A percentile compares a stretch with the other conserved stretches of the same genome.
Conservation (phyloP, 2,113 vertebrate genomes). For the Zapornia atra region DNA sequence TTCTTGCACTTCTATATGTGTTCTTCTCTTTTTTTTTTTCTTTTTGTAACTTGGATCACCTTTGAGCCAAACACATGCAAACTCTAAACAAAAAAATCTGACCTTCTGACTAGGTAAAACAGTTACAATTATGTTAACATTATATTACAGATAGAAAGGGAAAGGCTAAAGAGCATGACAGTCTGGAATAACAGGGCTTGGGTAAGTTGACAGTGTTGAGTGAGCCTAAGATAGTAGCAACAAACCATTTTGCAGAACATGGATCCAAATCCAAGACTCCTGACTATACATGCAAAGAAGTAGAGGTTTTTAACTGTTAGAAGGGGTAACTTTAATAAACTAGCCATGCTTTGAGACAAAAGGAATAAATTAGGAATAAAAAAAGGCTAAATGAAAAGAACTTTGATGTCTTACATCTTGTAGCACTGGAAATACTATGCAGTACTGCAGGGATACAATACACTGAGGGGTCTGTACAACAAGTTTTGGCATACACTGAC, state of each 20-base stretch:
- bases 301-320: not conserved
- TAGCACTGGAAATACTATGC: slow-evolving; percentile 58
- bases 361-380: not conserved
- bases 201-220: not conserved
- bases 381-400: not conserved
- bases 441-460: not conserved
- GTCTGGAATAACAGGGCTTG: not conserved
- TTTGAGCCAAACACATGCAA: not conserved
- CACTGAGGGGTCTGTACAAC: not conserved
- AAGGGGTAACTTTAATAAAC: not conserved
- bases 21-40: not conserved
- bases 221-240: not conserved
- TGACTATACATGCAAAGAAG: not conserved
- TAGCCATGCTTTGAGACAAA: not conserved
- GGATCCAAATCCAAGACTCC: not conserved
- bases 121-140: not conserved
- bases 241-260: not conserved
- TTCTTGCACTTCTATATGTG: not conserved
- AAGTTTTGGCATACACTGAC: not conserved
- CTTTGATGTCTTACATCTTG: not conserved
- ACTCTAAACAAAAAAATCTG: not conserved
- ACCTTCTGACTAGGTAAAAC: not conserved
- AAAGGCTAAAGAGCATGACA: not conserved
- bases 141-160: not conserved
- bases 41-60: not conserved